Base-by-base conservation (phyloP, 2,113 vertebrate species). In the Benitochromis conjunctus region DNA sequence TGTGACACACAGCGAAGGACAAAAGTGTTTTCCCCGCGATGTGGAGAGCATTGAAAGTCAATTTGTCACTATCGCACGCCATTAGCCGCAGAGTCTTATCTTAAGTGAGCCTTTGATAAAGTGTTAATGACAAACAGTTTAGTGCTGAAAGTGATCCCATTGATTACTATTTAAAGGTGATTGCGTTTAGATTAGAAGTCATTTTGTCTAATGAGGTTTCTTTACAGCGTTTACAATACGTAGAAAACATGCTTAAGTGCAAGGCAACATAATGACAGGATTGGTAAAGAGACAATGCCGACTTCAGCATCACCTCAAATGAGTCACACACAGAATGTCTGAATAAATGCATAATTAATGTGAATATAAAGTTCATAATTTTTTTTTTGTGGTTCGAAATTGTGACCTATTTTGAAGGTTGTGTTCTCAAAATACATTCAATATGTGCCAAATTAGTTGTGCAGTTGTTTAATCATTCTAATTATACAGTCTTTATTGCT, bases 401-500 rank as follows among this genome's bases (percentile, higher is more conserved):
- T 94, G 90, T 95, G 95, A 95, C 93, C 92, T 94, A 95, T 94
- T 96, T 94, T 95, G 83, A 92, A 94, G 69, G 91, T 87, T 94
- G 94, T 94, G 93, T 95, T 92, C 91, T 91, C 78, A 86, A 94
- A 95, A 95, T 93, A 94, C 82, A 95, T 96, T 96, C 94, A 96
- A 91, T 92, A 92, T 88, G 92, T 94, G 94, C 94, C 95, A 95
- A 96, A 95, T 95, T 82, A 95, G 92, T 95, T 95, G 92, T 94
- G 94, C 92, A 92, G 91, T 90, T 94, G 92, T 94, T 92, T 95
- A 96, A 95, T 96, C 92, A 91, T 94, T 95, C 94, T 95, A 95
- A 96, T 96, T 95, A 95, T 95, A 96, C 94, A 95, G 96, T 92
- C 91, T 95, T 91, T 92, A 95, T 94, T 96, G 91, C 89, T 93